Evolutionary conservation across 1,140 invertebrate genomes (phyloP).

Genomic region (Mamestra configurata): DNA sequence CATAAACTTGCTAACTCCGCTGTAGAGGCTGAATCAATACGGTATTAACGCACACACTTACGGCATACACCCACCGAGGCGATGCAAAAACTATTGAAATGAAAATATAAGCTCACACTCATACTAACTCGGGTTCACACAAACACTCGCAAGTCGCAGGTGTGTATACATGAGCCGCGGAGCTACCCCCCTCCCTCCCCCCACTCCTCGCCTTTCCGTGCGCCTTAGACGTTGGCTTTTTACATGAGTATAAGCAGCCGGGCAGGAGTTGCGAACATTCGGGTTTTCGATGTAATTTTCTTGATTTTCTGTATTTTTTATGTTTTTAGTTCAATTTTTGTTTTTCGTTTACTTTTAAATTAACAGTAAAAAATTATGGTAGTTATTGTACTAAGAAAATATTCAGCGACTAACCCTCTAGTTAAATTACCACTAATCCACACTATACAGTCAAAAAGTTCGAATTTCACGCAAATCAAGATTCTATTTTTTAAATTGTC

Average conservation of each 20-base stretch:
- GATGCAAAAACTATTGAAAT: slow-evolving; percentile 85
- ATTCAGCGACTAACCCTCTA: not conserved
- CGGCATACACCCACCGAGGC: slow-evolving; percentile 74
- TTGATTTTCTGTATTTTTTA: not conserved
- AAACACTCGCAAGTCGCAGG: slow-evolving; percentile 64
- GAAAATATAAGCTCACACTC: slow-evolving; percentile 82
- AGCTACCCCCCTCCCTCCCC: slow-evolving; percentile 55
- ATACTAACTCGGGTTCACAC: slow-evolving; percentile 66
- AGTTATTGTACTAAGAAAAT: not conserved
- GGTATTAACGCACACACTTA: slow-evolving; percentile 81
- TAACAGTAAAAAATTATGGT: no score
- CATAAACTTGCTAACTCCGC: slow-evolving; percentile 80
- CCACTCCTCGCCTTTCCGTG: slow-evolving; percentile 63
- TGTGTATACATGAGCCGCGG: slow-evolving; percentile 69
- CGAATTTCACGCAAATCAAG: slow-evolving; percentile 7
- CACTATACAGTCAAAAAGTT: not conserved
- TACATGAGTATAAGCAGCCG: slow-evolving; percentile 82
- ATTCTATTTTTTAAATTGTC: not conserved
- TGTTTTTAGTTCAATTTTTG: not conserved
- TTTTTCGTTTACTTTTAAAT: not conserved
- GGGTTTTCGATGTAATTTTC: slow-evolving; percentile 40
- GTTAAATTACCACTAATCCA: not conserved
- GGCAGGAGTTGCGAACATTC: slow-evolving; percentile 69
- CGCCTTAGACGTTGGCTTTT: slow-evolving; percentile 86
- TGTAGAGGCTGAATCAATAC: slow-evolving; percentile 81